Conservation (phyloP, 1,140 invertebrate genomes). For the Bombus impatiens region DNA sequence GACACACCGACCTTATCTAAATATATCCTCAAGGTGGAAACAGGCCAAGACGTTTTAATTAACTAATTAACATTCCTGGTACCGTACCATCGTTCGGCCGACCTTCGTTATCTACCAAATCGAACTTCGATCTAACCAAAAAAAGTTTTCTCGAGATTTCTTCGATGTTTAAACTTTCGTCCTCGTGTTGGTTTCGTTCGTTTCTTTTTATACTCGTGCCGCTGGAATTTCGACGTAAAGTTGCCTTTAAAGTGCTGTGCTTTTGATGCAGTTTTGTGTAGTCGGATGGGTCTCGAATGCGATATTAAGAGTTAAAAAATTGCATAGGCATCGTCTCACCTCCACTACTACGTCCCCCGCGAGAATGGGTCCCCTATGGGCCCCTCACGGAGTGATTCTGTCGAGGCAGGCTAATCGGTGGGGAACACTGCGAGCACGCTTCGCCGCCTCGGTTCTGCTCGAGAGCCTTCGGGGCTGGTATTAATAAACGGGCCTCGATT, state of each 20-base stretch:
- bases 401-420: constrained; percentile 71
- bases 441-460: constrained; percentile 60
- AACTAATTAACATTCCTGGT: constrained; percentile 65
- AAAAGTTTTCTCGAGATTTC: background rate
- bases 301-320: constrained; percentile 64
- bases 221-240: background rate
- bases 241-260: background rate
- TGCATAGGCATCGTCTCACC: constrained; percentile 27
- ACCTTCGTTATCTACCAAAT: constrained; percentile 23
- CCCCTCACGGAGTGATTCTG: constrained; percentile 38
- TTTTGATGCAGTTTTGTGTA: background rate
- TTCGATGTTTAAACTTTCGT: background rate
- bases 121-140: constrained; percentile 6
- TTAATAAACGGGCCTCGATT: constrained; percentile 65
- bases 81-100: constrained; percentile 27
- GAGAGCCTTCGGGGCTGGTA: constrained; percentile 61
- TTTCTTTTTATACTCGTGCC: background rate
- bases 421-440: constrained; percentile 69
- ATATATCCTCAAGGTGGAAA: constrained; percentile 64
- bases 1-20: constrained; percentile 61
- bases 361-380: constrained; percentile 13
- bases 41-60: constrained; percentile 66
- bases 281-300: background rate
- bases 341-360: constrained; percentile 31
- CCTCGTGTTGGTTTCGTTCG: background rate